Conservation (phyloP, 1,140 invertebrate species). For the Drosophila tsacasi region DNA sequence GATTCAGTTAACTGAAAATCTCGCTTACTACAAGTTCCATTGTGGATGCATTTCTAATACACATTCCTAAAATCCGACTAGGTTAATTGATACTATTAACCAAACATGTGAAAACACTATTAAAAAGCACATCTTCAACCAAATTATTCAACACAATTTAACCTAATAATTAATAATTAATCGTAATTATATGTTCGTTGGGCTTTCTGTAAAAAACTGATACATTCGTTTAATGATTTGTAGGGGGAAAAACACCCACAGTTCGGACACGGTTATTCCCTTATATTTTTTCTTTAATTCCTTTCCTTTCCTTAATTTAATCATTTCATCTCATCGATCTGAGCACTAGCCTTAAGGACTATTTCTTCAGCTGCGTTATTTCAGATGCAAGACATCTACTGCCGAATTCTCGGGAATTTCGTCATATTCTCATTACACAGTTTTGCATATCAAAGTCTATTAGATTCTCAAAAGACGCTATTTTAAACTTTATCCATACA, state of each 20-base stretch:
- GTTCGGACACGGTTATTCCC: not conserved
- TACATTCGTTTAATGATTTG: not conserved
- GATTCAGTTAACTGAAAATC: not conserved
- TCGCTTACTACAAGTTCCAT: not conserved
- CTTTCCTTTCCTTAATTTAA: not conserved
- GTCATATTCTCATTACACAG: not conserved
- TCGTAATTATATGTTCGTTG: not conserved
- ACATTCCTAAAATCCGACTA: not conserved
- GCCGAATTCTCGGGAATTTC: not conserved
- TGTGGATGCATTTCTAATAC: not conserved
- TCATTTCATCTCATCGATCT: conserved; percentile 2
- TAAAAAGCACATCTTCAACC: too few relatives aligned
- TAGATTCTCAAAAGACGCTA: conserved; percentile 7
- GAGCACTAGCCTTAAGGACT: conserved; percentile 6
- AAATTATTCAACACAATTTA: not conserved
- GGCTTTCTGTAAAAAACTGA: not conserved
- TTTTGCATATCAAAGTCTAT: conserved; percentile 17
- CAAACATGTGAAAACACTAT: too few relatives aligned
- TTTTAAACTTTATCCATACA: conserved; percentile 5
- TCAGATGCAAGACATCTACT: not conserved
- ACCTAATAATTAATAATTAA: not conserved
- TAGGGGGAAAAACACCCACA: not conserved
- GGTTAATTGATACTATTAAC: not conserved
- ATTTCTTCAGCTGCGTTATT: not conserved
- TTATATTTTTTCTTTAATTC: not conserved